Conservation (phyloP, 2,113 vertebrate species). For the Hemiscyllium ocellatum region DNA sequence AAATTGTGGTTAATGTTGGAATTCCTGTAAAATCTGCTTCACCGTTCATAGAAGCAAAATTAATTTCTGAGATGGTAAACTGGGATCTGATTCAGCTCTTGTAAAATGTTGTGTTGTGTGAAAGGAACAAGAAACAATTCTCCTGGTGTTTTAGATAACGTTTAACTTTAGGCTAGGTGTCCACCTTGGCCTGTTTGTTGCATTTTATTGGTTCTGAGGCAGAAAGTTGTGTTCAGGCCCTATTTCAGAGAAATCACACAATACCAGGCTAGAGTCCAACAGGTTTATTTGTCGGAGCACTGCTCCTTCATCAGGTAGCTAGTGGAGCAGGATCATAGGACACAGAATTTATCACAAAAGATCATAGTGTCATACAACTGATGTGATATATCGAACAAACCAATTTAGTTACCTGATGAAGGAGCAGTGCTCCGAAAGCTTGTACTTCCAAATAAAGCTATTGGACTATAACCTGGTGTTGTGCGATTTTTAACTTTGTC, state of each 20-base stretch:
- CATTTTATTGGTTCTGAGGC: background rate
- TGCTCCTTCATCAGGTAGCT: too few species aligned
- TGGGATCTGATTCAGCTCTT: background rate
- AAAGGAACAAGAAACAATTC: background rate
- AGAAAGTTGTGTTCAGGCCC: background rate
- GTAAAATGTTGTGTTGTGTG: background rate
- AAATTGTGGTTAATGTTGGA: background rate
- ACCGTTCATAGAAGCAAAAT: background rate
- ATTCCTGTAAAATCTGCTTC: background rate
- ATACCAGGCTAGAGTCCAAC: too few species aligned
- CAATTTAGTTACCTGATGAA: too few species aligned
- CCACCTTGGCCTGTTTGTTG: background rate
- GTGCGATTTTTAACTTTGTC: too few species aligned
- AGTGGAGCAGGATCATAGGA: too few species aligned
- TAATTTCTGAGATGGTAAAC: background rate
- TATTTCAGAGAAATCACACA: background rate
- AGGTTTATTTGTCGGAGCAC: too few species aligned
- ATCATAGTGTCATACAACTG: too few species aligned
- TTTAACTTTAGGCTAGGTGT: background rate
- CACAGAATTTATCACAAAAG: too few species aligned
- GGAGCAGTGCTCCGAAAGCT: too few species aligned
- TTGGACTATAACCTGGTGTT: too few species aligned
- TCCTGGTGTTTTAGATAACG: background rate
- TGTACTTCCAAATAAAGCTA: too few species aligned
- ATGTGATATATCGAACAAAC: too few species aligned